Conservation (phyloP, 2,797 vertebrate genomes). For the Poecilia gillii region DNA sequence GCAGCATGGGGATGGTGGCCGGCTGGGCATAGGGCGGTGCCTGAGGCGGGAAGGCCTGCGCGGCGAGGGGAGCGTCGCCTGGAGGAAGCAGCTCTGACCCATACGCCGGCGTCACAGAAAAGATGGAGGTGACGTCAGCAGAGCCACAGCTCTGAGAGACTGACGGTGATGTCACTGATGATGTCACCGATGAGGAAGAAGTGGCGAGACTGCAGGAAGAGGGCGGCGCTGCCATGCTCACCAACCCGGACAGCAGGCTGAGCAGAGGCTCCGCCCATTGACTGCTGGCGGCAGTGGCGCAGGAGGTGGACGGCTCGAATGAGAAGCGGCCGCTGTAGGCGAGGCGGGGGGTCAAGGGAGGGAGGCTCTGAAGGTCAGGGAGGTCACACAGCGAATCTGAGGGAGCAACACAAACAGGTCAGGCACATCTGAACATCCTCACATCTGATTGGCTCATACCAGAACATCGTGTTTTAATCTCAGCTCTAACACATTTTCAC, state of each 20-base stretch:
- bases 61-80: slow-evolving; percentile 62
- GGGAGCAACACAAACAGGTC: slow-evolving; percentile 15
- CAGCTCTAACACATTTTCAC: no score
- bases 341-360: slow-evolving; percentile 67
- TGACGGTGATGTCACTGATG: slow-evolving; percentile 35
- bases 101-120: slow-evolving; percentile 36
- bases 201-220: slow-evolving; percentile 42
- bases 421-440: slow-evolving; percentile 14
- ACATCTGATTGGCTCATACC: background rate
- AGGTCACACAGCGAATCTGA: slow-evolving; percentile 90
- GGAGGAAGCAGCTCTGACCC: slow-evolving; percentile 71
- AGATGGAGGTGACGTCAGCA: slow-evolving; percentile 72
- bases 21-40: slow-evolving; percentile 85
- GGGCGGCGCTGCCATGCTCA: slow-evolving; percentile 78
- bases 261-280: slow-evolving; percentile 95
- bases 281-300: slow-evolving; percentile 74
- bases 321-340: slow-evolving; percentile 95
- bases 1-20: slow-evolving; percentile 86
- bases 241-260: slow-evolving; percentile 91
- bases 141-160: slow-evolving; percentile 73
- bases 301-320: slow-evolving; percentile 78
- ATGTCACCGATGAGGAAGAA: slow-evolving; percentile 67
- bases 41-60: slow-evolving; percentile 76
- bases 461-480: no score
- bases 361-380: slow-evolving; percentile 80